These are phyloP conservation scores for Agrochola circellaris DNA, from an alignment of 2,888 invertebrate genomes.

Conservation along the genomic window DNA sequence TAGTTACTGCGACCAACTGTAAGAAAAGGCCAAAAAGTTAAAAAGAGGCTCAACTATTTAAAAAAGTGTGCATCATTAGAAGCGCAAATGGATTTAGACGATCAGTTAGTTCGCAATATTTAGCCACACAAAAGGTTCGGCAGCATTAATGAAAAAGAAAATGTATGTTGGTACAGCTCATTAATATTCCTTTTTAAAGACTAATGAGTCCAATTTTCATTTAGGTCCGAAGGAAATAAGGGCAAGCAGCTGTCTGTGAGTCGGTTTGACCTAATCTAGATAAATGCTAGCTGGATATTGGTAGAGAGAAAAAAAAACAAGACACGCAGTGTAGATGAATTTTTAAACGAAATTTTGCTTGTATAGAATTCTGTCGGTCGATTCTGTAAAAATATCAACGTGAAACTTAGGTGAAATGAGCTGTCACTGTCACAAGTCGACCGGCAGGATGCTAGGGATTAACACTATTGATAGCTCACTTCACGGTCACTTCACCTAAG, in stretches of 20 bases:
- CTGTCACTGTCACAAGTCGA: too few relatives aligned
- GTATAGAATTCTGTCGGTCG: too few relatives aligned
- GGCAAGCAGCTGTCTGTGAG: not conserved
- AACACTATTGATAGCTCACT: too few relatives aligned
- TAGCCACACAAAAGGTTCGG: not conserved
- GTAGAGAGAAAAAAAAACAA: not conserved
- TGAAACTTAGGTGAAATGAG: too few relatives aligned
- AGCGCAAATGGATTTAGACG: too few relatives aligned
- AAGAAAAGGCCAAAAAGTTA: not conserved
- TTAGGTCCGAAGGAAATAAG: not conserved
- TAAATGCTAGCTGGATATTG: not conserved
- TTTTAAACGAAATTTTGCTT: too few relatives aligned
- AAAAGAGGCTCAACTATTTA: too few relatives aligned
- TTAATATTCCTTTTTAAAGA: constrained; percentile 20
- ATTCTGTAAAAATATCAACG: too few relatives aligned
- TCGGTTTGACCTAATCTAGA: not conserved
- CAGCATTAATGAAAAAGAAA: constrained; percentile 8
- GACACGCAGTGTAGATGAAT: too few relatives aligned
- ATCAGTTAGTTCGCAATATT: not conserved
- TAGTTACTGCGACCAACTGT: too few relatives aligned
- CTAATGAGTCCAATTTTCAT: not conserved
- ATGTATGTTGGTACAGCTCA: not conserved
- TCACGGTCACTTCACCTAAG: too few relatives aligned
- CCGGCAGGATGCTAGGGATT: too few relatives aligned
- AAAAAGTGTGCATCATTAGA: not conserved